Evolutionary conservation across 2,797 vertebrate species (phyloP).

Genomic region (Poecilia wingei): DNA sequence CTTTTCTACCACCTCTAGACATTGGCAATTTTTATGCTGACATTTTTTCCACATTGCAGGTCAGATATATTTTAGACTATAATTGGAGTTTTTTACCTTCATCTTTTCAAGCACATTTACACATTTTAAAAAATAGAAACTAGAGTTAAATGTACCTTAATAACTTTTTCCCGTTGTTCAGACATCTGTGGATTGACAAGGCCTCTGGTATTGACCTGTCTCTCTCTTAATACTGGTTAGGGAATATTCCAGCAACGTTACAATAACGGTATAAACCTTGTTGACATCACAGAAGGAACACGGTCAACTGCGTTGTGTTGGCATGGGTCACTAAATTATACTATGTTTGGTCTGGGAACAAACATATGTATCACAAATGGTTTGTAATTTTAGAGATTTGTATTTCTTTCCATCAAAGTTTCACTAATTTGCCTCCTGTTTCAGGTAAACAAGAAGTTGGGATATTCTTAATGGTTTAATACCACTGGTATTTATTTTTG

Average conservation of each 20-base stretch:
- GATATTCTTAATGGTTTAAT: not conserved
- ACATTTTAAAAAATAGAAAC: not conserved
- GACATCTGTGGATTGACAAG: conserved; percentile 28
- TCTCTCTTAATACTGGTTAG: not conserved
- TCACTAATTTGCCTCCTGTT: not conserved
- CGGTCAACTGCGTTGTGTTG: not conserved
- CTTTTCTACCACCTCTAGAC: not conserved
- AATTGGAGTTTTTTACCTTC: not conserved
- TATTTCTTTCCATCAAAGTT: not conserved
- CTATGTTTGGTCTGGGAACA: not conserved
- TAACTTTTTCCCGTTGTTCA: not conserved
- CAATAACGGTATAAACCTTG: conserved; percentile 34
- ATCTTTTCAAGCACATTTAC: not conserved
- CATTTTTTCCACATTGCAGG: not conserved
- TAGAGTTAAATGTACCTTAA: not conserved
- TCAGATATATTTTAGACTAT: not conserved
- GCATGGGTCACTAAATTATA: not conserved
- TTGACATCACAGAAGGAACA: conserved; percentile 6
- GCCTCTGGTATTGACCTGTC: conserved; percentile 15
- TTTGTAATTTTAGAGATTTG: not conserved
- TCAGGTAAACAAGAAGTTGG: not conserved
- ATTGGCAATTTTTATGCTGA: not conserved
- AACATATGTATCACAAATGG: conserved; percentile 11
- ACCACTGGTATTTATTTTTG: not conserved
- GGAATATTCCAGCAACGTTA: not conserved